Conservation (phyloP, 2,113 vertebrate species). For the Puffinus mauretanicus region DNA sequence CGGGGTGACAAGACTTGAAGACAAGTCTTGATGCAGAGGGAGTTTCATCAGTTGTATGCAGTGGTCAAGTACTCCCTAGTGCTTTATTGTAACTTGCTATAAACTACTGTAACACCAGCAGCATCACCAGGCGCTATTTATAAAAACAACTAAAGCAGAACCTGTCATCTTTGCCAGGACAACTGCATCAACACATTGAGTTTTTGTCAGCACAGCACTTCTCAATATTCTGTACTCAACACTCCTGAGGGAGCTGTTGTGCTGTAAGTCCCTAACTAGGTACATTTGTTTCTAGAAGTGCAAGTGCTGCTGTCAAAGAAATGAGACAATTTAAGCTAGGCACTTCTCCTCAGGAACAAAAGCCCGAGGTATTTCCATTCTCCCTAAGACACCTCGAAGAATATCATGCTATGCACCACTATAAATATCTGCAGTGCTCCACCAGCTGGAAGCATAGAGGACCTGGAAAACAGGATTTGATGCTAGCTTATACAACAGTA, state of each 20-base stretch:
- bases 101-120: not conserved
- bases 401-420: rapidly evolving
- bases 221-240: not conserved
- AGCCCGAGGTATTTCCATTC: not conserved
- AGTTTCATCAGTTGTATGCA: not conserved
- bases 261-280: not conserved
- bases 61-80: not conserved
- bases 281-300: not conserved
- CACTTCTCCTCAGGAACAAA: not conserved
- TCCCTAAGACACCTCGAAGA: not conserved
- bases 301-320: not conserved
- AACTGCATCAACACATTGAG: not conserved
- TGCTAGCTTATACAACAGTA: not conserved
- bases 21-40: not conserved
- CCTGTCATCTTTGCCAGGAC: not conserved
- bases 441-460: not conserved
- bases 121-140: not conserved
- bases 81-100: not conserved
- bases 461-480: not conserved
- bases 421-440: not conserved
- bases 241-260: not conserved
- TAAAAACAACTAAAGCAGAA: not conserved
- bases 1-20: not conserved
- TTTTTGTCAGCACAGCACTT: not conserved
- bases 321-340: not conserved